Percentiles rank a stretch among this genome's conserved stretches.
Conservation (phyloP, 2,113 vertebrate genomes). For the Charina bottae region DNA sequence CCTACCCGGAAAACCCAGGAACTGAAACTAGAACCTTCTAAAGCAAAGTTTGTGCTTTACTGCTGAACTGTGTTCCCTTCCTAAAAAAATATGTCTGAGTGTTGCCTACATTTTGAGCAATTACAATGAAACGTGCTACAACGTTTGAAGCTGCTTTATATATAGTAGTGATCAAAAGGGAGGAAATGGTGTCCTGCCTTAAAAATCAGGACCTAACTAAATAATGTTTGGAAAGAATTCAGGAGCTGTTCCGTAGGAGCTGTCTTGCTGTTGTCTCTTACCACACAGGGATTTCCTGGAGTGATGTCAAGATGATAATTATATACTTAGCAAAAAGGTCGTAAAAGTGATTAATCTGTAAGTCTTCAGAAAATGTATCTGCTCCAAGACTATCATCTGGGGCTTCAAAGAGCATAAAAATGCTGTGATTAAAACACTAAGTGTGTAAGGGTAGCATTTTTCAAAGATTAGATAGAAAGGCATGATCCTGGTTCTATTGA, state of each 20-base stretch:
- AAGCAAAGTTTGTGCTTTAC: not conserved
- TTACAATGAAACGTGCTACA: not conserved
- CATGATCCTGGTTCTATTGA: not conserved
- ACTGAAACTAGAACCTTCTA: not conserved
- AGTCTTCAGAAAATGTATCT: not conserved
- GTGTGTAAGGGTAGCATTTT: fast-evolving
- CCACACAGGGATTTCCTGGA: conserved; percentile 18
- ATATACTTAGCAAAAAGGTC: not conserved
- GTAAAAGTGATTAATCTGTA: conserved; percentile 11
- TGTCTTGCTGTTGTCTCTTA: not conserved
- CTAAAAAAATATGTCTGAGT: not conserved
- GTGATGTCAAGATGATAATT: conserved; percentile 18
- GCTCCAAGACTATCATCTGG: not conserved
- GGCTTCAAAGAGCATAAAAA: not conserved
- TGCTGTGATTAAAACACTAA: not conserved
- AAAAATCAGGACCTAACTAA: conserved; percentile 28
- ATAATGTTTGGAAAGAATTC: conserved; percentile 20
- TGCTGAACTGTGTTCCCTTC: not conserved
- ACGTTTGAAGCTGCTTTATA: not conserved
- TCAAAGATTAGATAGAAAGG: conserved; percentile 14
- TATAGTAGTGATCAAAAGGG: conserved; percentile 3
- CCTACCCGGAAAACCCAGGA: not conserved
- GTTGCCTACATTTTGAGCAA: not conserved
- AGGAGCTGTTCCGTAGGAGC: not conserved
- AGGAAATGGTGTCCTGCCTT: not conserved